A percentile compares a stretch with the other conserved stretches of the same genome.
phyloP scores from a whole-genome alignment of 2,888 invertebrate species.

The Copidosoma aretas region DNA sequence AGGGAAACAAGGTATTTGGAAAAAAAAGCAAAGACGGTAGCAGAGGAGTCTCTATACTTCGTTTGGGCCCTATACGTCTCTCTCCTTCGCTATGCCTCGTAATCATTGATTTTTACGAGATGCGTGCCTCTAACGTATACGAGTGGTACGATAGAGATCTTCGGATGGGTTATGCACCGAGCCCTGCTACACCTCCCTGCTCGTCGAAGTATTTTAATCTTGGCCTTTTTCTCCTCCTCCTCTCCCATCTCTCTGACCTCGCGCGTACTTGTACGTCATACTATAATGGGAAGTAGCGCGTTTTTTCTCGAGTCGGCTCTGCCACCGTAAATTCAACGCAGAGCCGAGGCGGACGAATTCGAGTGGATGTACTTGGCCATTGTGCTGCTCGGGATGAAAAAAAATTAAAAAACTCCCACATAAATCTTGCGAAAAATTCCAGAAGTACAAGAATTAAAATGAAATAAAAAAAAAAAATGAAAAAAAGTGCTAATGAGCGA shows the following conservation, averaged over 20 bases:
- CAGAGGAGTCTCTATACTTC: constrained; percentile 2
- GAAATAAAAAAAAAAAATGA: no score
- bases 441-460: not conserved
- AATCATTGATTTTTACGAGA: constrained; percentile 59
- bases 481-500: no score
- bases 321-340: not conserved
- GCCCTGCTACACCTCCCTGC: constrained; percentile 45
- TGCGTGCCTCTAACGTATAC: constrained; percentile 40
- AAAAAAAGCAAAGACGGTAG: no score
- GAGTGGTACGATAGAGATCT: constrained; percentile 59
- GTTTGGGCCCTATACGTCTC: not conserved
- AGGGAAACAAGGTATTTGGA: no score
- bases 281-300: not conserved
- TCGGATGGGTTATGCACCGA: constrained; percentile 44
- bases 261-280: not conserved
- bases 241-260: constrained; percentile 17
- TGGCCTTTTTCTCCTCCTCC: not conserved
- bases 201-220: constrained; percentile 53
- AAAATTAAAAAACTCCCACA: constrained; percentile 27
- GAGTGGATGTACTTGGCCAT: constrained; percentile 1
- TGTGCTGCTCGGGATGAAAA: not conserved
- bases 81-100: constrained; percentile 48
- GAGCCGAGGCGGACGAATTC: not conserved
- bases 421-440: constrained; percentile 20
- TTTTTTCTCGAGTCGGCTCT: not conserved